Evolutionary conservation across 2,113 vertebrate species (phyloP).

Genomic region (Dinomys branickii): DNA sequence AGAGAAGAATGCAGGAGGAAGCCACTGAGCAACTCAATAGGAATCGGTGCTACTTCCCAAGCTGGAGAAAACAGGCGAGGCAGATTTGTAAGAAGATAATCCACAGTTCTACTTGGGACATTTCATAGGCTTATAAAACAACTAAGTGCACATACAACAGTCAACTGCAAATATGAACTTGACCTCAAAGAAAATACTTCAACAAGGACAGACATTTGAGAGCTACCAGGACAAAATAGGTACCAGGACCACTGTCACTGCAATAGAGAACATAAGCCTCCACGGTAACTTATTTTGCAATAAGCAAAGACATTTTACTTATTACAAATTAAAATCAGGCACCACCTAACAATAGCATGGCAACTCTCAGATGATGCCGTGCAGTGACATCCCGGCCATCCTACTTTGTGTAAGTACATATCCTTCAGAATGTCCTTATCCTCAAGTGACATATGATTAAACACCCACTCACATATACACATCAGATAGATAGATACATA

Average conservation of each 20-base stretch:
- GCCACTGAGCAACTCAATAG: fast-evolving
- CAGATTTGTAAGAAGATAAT: neutral
- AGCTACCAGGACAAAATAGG: neutral
- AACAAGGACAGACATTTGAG: neutral
- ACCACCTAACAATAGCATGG: neutral
- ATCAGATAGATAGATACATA: no score
- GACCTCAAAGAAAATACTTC: neutral
- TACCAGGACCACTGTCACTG: neutral
- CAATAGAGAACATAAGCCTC: neutral
- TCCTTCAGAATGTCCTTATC: neutral
- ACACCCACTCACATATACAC: neutral
- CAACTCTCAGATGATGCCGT: neutral
- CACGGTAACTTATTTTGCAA: neutral
- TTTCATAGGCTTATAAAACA: neutral
- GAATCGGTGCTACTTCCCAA: neutral
- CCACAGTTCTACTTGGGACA: neutral
- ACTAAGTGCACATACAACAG: neutral
- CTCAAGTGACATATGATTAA: neutral
- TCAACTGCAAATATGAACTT: neutral
- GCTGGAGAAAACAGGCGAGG: neutral
- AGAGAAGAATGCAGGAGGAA: neutral
- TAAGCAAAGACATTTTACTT: neutral
- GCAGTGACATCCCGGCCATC: neutral
- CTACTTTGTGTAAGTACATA: neutral
- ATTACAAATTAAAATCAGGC: neutral